Base-by-base conservation (phyloP, 2,797 vertebrate genomes). In the Hydrolagus colliei region DNA sequence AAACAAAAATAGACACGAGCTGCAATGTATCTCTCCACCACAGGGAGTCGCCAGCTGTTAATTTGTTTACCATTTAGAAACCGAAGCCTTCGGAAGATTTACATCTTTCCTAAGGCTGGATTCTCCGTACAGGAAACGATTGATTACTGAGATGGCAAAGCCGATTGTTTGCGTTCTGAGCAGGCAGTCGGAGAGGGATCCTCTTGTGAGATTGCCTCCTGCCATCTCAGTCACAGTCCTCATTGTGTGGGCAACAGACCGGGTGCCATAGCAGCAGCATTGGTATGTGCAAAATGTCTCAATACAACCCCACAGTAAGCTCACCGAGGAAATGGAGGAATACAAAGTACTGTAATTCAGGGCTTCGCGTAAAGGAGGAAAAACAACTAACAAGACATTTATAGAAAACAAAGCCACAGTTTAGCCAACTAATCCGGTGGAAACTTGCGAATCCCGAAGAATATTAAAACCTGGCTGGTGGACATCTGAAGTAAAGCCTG, bases 21-120 rank as follows among this genome's bases (percentile, higher is more conserved):
- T 65, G 78, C 62, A 61, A 80, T 80, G 78, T 80, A 65, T 35
- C n/a, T 71, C 22, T 68, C 71, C 65, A 18, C 79, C 79, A 84
- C 79, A 84, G 65, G 65, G 79, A 84, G 79, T 71, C 79, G 32
- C 32, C 79, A 84, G 32, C 65, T 35, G 41, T 63, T 84, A 71
- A 84, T 35, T 71, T 84, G 63, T 35, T 35, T 35, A 68, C 20
- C 79, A 71, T 71, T 65, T 35, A 27, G 7, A 27, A 1, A 52
- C 1, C 4, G 18, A 16, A 41, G 4, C 32, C 27, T 27, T 27
- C 6, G 4, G 14, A 14, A 68, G 65, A 71, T 67, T 84, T 20
- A 35, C 1, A 20, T 20, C 67, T 32, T 27, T 41, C 63, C 16
- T 18, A 67, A 27, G 41, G 62, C 7, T 67, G 22, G 35, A 67